These are phyloP conservation scores for Cairina moschata DNA, from an alignment of 2,113 vertebrate genomes.

Conservation along the genomic window DNA sequence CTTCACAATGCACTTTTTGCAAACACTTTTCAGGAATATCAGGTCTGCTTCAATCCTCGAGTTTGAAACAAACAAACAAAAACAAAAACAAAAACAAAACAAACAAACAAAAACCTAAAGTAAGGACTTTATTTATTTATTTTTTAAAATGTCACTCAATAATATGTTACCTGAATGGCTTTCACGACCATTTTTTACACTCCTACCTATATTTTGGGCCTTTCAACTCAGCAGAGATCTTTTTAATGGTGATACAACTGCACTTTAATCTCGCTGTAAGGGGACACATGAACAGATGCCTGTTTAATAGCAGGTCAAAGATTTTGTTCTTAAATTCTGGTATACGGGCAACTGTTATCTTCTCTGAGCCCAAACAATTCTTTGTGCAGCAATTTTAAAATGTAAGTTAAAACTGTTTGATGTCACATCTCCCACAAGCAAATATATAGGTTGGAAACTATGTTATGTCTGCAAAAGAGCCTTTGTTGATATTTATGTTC, in stretches of 20 bases:
- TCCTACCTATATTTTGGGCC: neutral
- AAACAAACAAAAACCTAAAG: neutral
- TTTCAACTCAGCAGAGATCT: neutral
- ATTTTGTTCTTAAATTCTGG: neutral
- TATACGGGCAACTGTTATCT: neutral
- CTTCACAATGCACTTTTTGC: neutral
- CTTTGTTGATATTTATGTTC: slow-evolving; percentile 32
- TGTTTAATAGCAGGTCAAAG: neutral
- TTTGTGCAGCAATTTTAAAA: neutral
- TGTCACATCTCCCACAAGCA: neutral
- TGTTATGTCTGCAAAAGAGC: neutral
- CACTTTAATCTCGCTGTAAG: neutral
- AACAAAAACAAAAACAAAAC: neutral
- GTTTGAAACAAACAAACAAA: neutral
- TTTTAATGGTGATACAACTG: neutral
- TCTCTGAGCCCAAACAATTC: neutral
- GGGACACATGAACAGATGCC: neutral
- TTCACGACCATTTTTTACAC: neutral
- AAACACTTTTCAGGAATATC: neutral
- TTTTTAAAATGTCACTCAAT: neutral
- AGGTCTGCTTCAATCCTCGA: neutral
- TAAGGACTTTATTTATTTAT: neutral
- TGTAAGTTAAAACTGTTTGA: neutral
- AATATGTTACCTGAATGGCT: neutral
- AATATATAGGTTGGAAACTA: neutral